phyloP scores from a whole-genome alignment of 1,140 invertebrate genomes.

The Episyrphus balteatus region DNA sequence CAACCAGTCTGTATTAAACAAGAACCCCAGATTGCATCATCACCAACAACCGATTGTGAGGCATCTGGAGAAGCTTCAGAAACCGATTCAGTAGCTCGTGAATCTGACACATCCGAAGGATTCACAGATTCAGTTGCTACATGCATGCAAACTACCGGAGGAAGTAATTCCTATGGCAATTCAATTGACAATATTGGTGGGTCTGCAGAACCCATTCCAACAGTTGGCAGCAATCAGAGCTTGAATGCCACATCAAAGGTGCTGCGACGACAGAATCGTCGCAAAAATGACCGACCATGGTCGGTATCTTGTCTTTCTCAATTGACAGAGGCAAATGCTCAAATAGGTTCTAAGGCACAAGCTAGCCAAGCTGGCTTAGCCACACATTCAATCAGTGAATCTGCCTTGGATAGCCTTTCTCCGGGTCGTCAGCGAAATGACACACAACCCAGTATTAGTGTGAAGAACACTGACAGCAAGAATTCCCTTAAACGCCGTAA shows the following conservation, averaged over 20 bases:
- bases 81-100: constrained; percentile 54
- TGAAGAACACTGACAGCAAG: constrained; percentile 37
- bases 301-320: constrained; percentile 73
- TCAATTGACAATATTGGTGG: constrained; percentile 45
- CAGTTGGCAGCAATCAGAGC: constrained; percentile 24
- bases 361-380: constrained; percentile 32
- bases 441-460: constrained; percentile 26
- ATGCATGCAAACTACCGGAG: constrained; percentile 38
- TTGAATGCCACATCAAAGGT: constrained; percentile 26
- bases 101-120: constrained; percentile 62
- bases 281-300: constrained; percentile 54
- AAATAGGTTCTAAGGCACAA: constrained; percentile 19
- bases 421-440: constrained; percentile 31
- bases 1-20: constrained; percentile 13
- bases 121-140: constrained; percentile 53
- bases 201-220: constrained; percentile 26
- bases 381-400: constrained; percentile 73
- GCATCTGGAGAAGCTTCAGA: constrained; percentile 78
- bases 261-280: constrained; percentile 25
- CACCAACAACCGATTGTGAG: constrained; percentile 48
- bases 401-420: constrained; percentile 61
- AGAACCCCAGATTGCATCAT: neutral
- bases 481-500: constrained; percentile 49
- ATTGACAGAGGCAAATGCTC: constrained; percentile 38
- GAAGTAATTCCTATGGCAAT: constrained; percentile 43